These are phyloP conservation scores for Myotis pilosus DNA, from an alignment of 2,797 vertebrate species.

Conservation along the genomic window DNA sequence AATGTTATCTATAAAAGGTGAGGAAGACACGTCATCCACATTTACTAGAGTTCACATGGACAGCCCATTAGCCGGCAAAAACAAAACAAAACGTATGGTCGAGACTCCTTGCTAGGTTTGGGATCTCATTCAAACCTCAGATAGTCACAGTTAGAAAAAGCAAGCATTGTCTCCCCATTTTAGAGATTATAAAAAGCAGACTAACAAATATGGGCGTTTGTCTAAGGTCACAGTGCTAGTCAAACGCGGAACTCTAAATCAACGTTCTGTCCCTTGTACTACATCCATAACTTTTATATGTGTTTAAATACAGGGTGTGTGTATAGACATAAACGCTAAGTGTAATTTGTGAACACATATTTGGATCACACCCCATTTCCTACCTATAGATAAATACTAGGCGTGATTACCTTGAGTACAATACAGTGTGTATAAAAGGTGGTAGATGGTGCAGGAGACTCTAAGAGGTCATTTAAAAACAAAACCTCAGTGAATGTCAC, in stretches of 20 bases:
- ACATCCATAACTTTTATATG: background rate
- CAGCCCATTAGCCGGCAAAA: background rate
- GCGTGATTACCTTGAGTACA: background rate
- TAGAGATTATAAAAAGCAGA: background rate
- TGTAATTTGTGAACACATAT: background rate
- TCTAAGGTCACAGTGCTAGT: background rate
- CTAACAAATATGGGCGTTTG: background rate
- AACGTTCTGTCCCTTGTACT: background rate
- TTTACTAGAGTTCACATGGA: background rate
- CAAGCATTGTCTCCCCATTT: background rate
- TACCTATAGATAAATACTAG: background rate
- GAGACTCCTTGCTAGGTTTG: background rate
- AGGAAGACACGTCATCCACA: background rate
- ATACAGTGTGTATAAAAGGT: conserved; percentile 40
- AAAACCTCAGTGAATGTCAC: conserved; percentile 32
- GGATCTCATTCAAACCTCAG: background rate
- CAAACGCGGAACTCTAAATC: background rate
- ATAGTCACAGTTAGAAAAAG: conserved; percentile 1
- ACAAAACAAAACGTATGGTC: background rate
- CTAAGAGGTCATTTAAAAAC: conserved; percentile 19
- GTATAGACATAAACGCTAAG: conserved; percentile 3
- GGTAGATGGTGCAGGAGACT: background rate
- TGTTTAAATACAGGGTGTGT: conserved; percentile 28
- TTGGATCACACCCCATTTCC: conserved; percentile 32
- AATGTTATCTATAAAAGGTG: background rate